Evolutionary conservation across 2,797 vertebrate genomes (phyloP).

Genomic region (Emys orbicularis): DNA sequence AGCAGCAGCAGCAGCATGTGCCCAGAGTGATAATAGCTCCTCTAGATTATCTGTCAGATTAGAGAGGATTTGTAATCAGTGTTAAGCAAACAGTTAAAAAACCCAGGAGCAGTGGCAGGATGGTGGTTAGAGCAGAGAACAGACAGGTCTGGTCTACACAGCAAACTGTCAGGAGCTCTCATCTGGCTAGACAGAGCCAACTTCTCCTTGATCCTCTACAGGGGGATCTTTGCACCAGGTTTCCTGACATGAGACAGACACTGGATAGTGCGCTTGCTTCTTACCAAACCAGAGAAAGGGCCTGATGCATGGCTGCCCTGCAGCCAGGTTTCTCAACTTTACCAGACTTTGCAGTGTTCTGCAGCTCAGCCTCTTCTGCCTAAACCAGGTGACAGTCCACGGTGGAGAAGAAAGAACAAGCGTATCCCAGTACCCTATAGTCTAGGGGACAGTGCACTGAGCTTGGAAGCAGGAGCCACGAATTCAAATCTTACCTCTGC

Average conservation of each 20-base stretch:
- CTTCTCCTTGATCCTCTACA: not conserved
- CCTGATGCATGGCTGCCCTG: not conserved
- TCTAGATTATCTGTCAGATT: not conserved
- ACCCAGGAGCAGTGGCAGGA: not conserved
- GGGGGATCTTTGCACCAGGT: not conserved
- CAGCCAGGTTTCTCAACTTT: not conserved
- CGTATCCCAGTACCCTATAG: no score
- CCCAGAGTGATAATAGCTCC: not conserved
- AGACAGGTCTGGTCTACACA: not conserved
- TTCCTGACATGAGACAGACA: not conserved
- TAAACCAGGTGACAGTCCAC: no score
- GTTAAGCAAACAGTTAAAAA: not conserved
- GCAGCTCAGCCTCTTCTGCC: no score
- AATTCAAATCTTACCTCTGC: no score
- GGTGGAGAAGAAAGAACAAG: no score
- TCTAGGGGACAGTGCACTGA: not conserved
- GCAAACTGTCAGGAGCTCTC: not conserved
- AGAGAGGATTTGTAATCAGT: not conserved
- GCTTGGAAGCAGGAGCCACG: not conserved
- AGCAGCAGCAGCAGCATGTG: not conserved
- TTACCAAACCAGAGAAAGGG: no score
- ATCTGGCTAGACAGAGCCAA: not conserved
- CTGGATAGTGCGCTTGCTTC: rapidly evolving
- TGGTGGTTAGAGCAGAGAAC: rapidly evolving
- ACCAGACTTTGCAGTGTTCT: no score